Evolutionary conservation across 2,797 vertebrate species (phyloP), one percentile per base, ranked within the genome.

Genomic region (Esox masquinongy): DNA sequence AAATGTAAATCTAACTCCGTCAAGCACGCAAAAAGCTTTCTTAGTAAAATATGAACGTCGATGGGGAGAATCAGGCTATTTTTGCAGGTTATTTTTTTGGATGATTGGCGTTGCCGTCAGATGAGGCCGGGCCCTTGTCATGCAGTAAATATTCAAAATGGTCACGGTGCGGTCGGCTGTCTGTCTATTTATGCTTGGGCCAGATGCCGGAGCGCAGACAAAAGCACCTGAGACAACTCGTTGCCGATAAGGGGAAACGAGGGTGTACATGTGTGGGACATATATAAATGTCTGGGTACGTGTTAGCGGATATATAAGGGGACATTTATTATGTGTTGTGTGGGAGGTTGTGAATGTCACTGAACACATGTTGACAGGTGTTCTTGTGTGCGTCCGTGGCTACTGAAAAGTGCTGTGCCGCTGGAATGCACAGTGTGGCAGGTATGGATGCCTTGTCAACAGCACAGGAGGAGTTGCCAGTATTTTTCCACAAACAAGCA

Each of bases 201-300:
- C 73, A 83, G 78, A 81, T 80, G 82, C 47, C 75, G 36, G 68
- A 78, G 67, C 1, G 66, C 74, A 84, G 82, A 81, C 75, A 82
- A 81, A 74, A 82, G 76, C 79, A 83, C 77, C 77, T 83, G 74
- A 80, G 69, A 76, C 77, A 70, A 78, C 50, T 31, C 4, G 66
- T 78, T 17, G 73, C 26, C 26, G 75, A 70, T 73, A 75, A 74
- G 59, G 24, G 8, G 24, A 66, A 34, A 29, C 26, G 5, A 5
- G 11, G 14, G 2, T 5, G 26, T 6, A 26, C 15, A 7, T 64
- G 61, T 7, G 61, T 29, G 26, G 6, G 29, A 34, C 66, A 68
- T 19, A 68, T 19, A 34, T 49, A 72, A 49, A 29, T 64, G n/a
- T 50, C 68, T 75, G 31, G 56, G 24, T 59, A 19, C 11, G 22